Evolutionary conservation across 2,797 vertebrate genomes (phyloP), one percentile per base, ranked within the genome.

Genomic region (Bovichtus diacanthus): DNA sequence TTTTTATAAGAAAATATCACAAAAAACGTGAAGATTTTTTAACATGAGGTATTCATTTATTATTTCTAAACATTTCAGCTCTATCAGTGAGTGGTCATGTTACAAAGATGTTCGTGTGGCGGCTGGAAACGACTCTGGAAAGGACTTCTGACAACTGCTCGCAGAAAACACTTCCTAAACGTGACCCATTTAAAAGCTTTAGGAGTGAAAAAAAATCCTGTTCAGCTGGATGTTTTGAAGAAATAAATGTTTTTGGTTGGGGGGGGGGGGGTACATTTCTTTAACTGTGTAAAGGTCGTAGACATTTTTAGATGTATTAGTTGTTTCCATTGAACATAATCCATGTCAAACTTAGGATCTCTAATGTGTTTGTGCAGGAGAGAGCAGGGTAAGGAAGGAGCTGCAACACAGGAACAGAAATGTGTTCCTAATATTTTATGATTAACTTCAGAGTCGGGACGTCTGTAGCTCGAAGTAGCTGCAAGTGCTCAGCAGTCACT

Each of bases 1-100:
- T 92, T 86, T 86, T 86, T 88, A 55, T 76, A 69, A 68, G 61
- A 83, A 81, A 72, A 74, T 51, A 70, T 70, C 61, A 65, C 60
- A 64, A 51, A 85, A 76, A 60, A 70, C 15, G 29, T 46, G 5
- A 46, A 70, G 55, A 18, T 70, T 69, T 51, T 70, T 65, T 68
- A 41, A 47, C 63, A 16, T 59, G 50, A 76, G 43, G 65, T 81
- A 54, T 80, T 47, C 36, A 46, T 66, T 66, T 78, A 39, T 49
- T 69, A 50, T 84, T 74, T 63, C 58, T 12, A 76, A 18, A 53
- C 63, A 76, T 59, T 81, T 82, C 21, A 76, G 63, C 38, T 77
- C 49, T n/a, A 6, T 83, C 49, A 21, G 36, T 59, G 43, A 34
- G 54, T 29, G 41, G 18, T 54, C 7, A 38, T 55, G 27, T 67